These are phyloP conservation scores for Cheirogaleus major DNA, from an alignment of 2,797 vertebrate species.

Conservation along the genomic window DNA sequence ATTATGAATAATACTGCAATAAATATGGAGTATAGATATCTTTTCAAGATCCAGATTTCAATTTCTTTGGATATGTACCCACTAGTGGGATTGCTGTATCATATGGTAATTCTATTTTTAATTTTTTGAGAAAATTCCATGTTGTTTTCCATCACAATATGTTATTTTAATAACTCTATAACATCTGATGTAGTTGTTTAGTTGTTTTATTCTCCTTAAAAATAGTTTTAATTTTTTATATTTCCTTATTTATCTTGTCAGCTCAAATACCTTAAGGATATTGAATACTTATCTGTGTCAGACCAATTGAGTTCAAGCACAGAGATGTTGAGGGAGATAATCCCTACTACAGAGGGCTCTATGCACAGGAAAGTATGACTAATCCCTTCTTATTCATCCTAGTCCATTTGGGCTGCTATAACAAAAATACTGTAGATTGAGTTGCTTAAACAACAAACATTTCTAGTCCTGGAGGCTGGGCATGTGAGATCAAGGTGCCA, in stretches of 20 bases:
- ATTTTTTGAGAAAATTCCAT: background rate
- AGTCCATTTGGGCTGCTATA: background rate
- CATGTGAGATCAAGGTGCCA: background rate
- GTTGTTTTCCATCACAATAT: background rate
- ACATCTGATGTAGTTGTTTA: background rate
- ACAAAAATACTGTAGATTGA: background rate
- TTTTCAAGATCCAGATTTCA: background rate
- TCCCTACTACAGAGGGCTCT: background rate
- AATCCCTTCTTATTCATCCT: background rate
- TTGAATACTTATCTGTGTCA: background rate
- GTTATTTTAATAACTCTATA: background rate
- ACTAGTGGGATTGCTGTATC: background rate
- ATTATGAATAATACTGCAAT: background rate
- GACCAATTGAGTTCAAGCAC: background rate
- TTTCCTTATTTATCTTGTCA: background rate
- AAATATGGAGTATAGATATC: background rate
- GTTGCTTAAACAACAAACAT: background rate
- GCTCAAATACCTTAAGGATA: background rate
- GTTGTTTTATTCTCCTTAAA: background rate
- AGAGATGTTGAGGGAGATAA: background rate
- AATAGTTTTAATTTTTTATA: background rate
- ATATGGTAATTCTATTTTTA: background rate
- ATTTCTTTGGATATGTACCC: background rate
- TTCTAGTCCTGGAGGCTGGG: background rate
- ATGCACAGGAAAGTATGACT: background rate